Percentiles rank a stretch among this genome's conserved stretches.
Evolutionary conservation across 1,140 invertebrate genomes (phyloP).

Genomic region (Xylocopa sonorina): DNA sequence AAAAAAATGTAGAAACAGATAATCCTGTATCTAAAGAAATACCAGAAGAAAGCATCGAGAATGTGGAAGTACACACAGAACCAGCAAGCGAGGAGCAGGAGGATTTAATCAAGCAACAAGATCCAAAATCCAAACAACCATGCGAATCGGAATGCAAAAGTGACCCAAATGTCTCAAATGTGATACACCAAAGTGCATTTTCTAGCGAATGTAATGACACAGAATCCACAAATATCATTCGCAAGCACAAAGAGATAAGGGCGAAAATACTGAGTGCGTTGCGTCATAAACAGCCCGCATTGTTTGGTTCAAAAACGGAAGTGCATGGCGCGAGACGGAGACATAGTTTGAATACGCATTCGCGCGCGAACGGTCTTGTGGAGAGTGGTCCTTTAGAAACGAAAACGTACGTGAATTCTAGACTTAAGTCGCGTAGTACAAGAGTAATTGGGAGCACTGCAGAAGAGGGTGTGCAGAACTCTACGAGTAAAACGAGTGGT

Average conservation of each 20-base stretch:
- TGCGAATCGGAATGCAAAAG: neutral
- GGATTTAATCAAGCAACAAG: neutral
- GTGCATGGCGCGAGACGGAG: slow-evolving; percentile 49
- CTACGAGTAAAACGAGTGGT: neutral
- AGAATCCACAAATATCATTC: slow-evolving; percentile 20
- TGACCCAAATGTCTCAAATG: slow-evolving; percentile 6
- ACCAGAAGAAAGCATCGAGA: neutral
- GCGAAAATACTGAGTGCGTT: slow-evolving; percentile 32
- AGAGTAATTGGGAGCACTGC: slow-evolving; percentile 16
- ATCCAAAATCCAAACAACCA: neutral
- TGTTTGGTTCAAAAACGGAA: slow-evolving; percentile 29
- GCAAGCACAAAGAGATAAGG: slow-evolving; percentile 24
- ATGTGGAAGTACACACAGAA: neutral
- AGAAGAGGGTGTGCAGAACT: slow-evolving; percentile 34
- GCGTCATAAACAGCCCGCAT: slow-evolving; percentile 44
- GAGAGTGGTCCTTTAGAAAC: slow-evolving; percentile 31
- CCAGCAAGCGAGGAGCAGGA: neutral
- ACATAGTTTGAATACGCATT: slow-evolving; percentile 38
- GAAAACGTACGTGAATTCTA: slow-evolving; percentile 59
- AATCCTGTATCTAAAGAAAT: slow-evolving; percentile 1
- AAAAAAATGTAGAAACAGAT: slow-evolving; percentile 36
- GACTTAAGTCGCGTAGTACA: slow-evolving; percentile 56
- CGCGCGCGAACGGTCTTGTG: slow-evolving; percentile 30
- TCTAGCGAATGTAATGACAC: slow-evolving; percentile 47
- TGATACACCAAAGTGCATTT: slow-evolving; percentile 64